These are phyloP conservation scores for Hippopotamyrus pictus DNA, from an alignment of 2,797 vertebrate species.

Conservation along the genomic window DNA sequence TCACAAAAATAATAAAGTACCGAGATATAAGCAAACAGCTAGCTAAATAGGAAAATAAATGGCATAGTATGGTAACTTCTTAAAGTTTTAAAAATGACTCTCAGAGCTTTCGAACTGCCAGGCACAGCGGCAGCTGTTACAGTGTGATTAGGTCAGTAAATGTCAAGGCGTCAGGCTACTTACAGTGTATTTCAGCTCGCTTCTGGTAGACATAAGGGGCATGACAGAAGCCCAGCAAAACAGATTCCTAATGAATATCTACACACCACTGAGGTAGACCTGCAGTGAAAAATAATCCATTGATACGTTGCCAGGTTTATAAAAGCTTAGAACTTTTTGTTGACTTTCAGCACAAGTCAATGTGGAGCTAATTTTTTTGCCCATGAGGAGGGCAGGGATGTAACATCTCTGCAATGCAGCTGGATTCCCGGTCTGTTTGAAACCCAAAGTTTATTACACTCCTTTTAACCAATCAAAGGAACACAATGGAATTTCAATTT, in stretches of 20 bases:
- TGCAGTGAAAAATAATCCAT: neutral
- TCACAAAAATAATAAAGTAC: neutral
- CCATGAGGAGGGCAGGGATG: neutral
- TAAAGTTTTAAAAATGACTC: neutral
- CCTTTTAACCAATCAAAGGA: neutral
- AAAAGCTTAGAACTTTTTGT: neutral
- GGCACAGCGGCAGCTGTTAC: neutral
- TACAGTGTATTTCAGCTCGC: neutral
- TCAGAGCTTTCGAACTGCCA: neutral
- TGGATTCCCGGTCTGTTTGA: neutral
- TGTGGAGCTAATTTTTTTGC: neutral
- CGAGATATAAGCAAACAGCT: neutral
- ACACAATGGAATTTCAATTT: neutral
- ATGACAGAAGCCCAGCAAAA: neutral
- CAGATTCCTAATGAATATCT: neutral
- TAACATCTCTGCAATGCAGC: neutral
- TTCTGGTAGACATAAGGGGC: neutral
- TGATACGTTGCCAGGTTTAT: neutral
- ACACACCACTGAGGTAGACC: neutral
- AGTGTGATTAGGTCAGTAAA: neutral
- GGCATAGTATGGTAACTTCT: neutral
- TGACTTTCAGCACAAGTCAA: neutral
- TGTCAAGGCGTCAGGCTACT: neutral
- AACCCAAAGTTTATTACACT: neutral
- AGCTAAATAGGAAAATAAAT: neutral